Conservation (phyloP, 2,888 invertebrate genomes). For the Mystacides longicornis region DNA sequence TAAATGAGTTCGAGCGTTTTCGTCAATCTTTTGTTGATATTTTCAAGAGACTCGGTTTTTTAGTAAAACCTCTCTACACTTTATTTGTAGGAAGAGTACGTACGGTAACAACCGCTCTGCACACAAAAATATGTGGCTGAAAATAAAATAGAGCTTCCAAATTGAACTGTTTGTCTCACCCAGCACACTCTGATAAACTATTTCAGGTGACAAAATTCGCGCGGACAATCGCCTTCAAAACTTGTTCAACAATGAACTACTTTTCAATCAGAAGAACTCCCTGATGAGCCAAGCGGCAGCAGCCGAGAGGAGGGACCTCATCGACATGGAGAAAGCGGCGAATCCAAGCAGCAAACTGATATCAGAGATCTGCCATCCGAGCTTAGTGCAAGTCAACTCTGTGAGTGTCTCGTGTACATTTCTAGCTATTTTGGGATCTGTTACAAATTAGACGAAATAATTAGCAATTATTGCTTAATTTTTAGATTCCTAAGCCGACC, state of each 20-base stretch:
- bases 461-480: constrained; percentile 2
- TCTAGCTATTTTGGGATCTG: too few species aligned
- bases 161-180: too few species aligned
- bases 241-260: constrained; percentile 42
- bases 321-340: constrained; percentile 17
- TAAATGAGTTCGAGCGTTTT: too few species aligned
- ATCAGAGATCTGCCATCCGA: constrained; percentile 41
- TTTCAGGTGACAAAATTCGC: constrained; percentile 28
- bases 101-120: too few species aligned
- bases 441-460: background rate
- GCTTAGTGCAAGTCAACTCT: constrained; percentile 30
- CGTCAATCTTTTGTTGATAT: too few species aligned
- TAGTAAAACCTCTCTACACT: too few species aligned
- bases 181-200: too few species aligned
- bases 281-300: constrained; percentile 28
- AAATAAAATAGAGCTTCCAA: too few species aligned
- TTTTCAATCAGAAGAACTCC: constrained; percentile 41
- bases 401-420: background rate
- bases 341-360: constrained; percentile 33
- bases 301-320: constrained; percentile 9
- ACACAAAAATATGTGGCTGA: too few species aligned
- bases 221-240: constrained; percentile 38
- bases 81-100: too few species aligned
- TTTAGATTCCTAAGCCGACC: constrained; percentile 36
- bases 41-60: too few species aligned